Percentiles rank a stretch among this genome's conserved stretches.
These are phyloP conservation scores for Peromyscus nudipes DNA, from an alignment of 2,797 vertebrate genomes.

Conservation along the genomic window DNA sequence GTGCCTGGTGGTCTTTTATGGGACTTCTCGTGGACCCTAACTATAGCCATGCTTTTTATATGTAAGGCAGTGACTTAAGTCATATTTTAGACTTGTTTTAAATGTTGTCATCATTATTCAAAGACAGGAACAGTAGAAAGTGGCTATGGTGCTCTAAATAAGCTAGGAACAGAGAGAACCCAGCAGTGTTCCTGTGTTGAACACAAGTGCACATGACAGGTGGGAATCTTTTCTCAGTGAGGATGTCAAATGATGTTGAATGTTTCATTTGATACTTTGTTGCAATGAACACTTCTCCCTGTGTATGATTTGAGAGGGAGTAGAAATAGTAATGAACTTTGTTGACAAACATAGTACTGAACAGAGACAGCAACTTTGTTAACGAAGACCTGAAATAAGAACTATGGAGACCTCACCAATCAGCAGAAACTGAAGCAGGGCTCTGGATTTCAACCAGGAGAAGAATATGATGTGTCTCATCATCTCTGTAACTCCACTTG, in stretches of 20 bases:
- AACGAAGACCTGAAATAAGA: neutral
- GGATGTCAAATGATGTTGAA: neutral
- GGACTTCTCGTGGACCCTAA: too few relatives aligned
- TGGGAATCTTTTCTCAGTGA: neutral
- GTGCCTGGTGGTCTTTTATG: too few relatives aligned
- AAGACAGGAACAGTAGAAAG: neutral
- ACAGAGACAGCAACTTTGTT: neutral
- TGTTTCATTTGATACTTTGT: neutral
- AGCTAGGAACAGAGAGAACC: neutral
- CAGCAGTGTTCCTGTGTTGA: too few relatives aligned
- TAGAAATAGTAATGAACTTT: neutral
- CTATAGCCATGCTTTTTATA: neutral
- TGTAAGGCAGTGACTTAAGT: neutral
- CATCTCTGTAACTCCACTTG: neutral
- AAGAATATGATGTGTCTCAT: neutral
- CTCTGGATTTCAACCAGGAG: neutral
- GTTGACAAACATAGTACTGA: neutral
- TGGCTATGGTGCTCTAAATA: neutral
- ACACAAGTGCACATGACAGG: neutral
- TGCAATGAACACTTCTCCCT: neutral
- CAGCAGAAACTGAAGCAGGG: neutral
- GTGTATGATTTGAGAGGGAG: neutral
- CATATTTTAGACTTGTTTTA: neutral
- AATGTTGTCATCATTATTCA: neutral
- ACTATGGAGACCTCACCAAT: neutral